These are phyloP conservation scores for Styela clava DNA, from an alignment of 23 tunicate genomes.

Conservation along the genomic window DNA sequence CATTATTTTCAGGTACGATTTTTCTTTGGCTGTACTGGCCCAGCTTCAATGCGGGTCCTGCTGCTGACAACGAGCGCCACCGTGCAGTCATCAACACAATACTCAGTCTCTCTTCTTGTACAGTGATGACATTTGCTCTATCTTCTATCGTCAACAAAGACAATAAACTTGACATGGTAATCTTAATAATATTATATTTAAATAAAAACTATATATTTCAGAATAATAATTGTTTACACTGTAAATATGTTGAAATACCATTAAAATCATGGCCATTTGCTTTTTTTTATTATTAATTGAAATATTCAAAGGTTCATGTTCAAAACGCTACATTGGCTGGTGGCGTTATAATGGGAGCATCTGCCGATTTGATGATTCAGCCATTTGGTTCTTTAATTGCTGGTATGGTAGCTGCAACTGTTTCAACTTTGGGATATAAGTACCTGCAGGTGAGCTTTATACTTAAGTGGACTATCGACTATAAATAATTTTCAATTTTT, in stretches of 20 bases:
- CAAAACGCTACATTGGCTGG: constrained; percentile 99
- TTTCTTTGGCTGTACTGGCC: constrained; percentile 99
- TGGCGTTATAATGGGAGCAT: constrained; percentile 95
- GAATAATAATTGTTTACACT: background rate
- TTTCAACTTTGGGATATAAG: constrained; percentile 76
- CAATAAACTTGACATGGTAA: constrained; percentile 84
- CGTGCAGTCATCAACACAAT: constrained; percentile 95
- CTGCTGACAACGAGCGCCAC: constrained; percentile 85
- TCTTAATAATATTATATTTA: background rate
- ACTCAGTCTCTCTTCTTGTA: constrained; percentile 75
- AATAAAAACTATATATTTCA: background rate
- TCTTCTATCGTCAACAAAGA: constrained; percentile 64
- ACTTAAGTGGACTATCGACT: no score
- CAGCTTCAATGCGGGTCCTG: constrained; percentile 96
- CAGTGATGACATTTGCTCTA: constrained; percentile 78
- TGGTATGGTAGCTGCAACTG: constrained; percentile 70
- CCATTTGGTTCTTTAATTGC: constrained; percentile 87
- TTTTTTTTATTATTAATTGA: background rate
- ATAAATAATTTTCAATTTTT: background rate
- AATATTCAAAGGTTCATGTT: constrained; percentile 69
- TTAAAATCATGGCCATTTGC: background rate
- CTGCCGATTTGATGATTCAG: constrained; percentile 69
- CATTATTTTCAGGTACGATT: constrained; percentile 85
- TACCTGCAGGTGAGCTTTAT: constrained; percentile 65
- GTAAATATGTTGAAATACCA: background rate